A percentile compares a stretch with the other conserved stretches of the same genome.
These are phyloP conservation scores for Heliconius cydno DNA, from an alignment of 2,888 invertebrate genomes.

Conservation along the genomic window DNA sequence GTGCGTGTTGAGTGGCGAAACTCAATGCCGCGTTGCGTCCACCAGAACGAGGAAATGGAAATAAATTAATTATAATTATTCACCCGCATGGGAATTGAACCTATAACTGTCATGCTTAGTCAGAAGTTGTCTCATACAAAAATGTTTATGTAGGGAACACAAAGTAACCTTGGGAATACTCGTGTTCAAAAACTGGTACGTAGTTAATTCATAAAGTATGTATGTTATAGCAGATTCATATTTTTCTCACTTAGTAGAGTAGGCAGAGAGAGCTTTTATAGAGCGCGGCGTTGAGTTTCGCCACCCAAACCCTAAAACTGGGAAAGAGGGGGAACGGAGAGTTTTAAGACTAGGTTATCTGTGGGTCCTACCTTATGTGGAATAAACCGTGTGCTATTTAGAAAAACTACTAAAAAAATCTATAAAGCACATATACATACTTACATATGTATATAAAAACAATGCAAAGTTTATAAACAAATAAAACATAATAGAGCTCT, in stretches of 20 bases:
- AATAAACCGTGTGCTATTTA: neutral
- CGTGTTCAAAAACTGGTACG: neutral
- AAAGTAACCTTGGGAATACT: neutral
- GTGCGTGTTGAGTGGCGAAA: neutral
- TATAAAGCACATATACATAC: neutral
- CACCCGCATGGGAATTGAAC: neutral
- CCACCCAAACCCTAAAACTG: no score
- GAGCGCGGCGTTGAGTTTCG: no score
- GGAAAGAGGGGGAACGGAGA: neutral
- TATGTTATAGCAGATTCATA: neutral
- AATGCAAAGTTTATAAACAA: constrained; percentile 5
- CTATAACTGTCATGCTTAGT: neutral
- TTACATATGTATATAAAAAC: neutral
- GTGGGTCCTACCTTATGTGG: accelerated
- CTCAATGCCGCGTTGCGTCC: neutral
- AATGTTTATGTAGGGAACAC: no score
- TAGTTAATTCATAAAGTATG: no score
- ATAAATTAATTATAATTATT: neutral
- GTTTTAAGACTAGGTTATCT: neutral
- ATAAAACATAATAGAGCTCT: constrained; percentile 17
- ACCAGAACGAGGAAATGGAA: neutral
- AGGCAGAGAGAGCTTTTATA: no score
- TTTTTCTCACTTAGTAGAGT: no score
- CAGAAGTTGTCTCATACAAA: neutral
- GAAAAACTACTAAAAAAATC: neutral